A percentile compares a stretch with the other conserved stretches of the same genome.
Conservation (phyloP, 30 jellyfish, hydroid and myxozoan species). For the Chrysaora quinquecirrha region DNA sequence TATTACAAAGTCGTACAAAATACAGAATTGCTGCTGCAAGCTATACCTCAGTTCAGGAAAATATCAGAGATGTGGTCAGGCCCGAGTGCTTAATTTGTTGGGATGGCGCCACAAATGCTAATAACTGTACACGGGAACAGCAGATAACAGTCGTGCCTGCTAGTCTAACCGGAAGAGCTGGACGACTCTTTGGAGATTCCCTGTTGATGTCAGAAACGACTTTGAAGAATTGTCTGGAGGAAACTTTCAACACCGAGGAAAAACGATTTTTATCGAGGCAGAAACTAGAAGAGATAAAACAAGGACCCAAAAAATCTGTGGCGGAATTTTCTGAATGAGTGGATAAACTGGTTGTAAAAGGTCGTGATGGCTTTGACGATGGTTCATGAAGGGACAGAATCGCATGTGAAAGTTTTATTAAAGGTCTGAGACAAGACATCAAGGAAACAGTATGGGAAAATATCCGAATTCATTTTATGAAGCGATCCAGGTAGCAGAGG, state of each 20-base stretch:
- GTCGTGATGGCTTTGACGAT: slow-evolving; percentile 16
- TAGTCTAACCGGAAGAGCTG: slow-evolving; percentile 3
- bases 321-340: not conserved
- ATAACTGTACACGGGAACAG: not conserved
- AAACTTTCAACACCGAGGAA: slow-evolving; percentile 3
- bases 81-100: not conserved
- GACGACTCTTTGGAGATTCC: slow-evolving; percentile 8
- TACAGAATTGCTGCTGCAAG: not conserved
- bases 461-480: not conserved
- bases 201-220: not conserved
- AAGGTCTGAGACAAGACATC: slow-evolving; percentile 7
- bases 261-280: not conserved
- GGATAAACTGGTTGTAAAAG: slow-evolving; percentile 7
- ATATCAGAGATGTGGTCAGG: not conserved
- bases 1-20: too few species aligned
- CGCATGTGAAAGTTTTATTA: too few species aligned
- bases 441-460: slow-evolving; percentile 17
- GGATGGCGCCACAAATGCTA: not conserved
- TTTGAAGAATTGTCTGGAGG: not conserved
- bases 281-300: slow-evolving; percentile 8
- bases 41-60: not conserved
- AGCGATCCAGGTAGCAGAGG: slow-evolving; percentile 7
- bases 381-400: not conserved
- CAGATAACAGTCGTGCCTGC: not conserved
- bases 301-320: slow-evolving; percentile 2